Base-by-base conservation (phyloP, 2,888 invertebrate genomes). In the Zygothrica quintamaculata region DNA sequence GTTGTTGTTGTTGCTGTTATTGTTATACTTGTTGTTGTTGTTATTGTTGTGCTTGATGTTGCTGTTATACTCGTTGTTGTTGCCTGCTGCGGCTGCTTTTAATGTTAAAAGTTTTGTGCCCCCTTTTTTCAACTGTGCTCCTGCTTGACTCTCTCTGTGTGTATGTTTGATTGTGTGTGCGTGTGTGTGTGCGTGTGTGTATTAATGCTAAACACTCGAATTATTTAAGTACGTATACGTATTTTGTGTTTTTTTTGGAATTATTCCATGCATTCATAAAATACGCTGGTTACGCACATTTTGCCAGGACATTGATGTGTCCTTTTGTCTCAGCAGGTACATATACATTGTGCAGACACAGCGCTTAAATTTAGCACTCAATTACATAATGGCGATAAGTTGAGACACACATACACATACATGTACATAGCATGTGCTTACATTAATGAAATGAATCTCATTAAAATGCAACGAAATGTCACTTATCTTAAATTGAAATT, bases 391-490 rank as follows among this genome's bases (percentile, higher is more conserved):
- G 15, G 56, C 51, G 86, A 79, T 85, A 79, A 86, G 84, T 73
- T 57, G 76, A 53, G 39, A 51, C n/a, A n/a, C n/a, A n/a, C n/a
- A n/a, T n/a, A n/a, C n/a, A n/a, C n/a, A n/a, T n/a, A n/a, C n/a
- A 22, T 22, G 5, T 22, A 22, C 2, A 5, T 5, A n/a, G 8
- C 3, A 6, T 15, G 7, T 12, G 15, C 12, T 52, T 18, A 58
- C 73, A 64, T 68, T 64, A 71, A 75, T 65, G 72, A 74, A 84
- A 85, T 87, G 77, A 82, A 69, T 62, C 84, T 87, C 84, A 84
- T 84, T 84, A 84, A 87, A 84, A 84, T 84, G 84, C 84, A 84
- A 87, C 87, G 87, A 87, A 84, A 79, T 82, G 86, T 87, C 75
- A 82, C 75, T 82, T 87, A 87, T 84, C 84, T 84, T 74, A 87